phyloP scores from a whole-genome alignment of 2,888 invertebrate genomes.

The Tenthredo mesomela region DNA sequence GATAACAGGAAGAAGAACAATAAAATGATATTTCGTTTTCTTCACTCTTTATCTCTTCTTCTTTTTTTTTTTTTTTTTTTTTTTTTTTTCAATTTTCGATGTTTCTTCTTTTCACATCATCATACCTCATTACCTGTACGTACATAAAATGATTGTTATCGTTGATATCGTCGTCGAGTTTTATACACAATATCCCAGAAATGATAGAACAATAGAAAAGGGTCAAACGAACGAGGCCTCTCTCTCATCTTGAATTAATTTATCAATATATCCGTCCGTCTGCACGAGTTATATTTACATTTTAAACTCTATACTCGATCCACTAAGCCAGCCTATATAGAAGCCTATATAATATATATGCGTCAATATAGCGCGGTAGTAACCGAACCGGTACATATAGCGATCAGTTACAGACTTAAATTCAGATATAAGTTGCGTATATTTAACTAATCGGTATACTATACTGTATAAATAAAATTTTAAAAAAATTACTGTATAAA shows the following conservation, averaged over 20 bases:
- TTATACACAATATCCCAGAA: neutral
- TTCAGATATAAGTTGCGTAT: neutral
- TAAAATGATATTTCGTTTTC: no score
- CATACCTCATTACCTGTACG: neutral
- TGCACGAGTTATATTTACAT: neutral
- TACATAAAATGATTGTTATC: neutral
- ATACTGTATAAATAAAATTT: no score
- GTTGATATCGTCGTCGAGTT: neutral
- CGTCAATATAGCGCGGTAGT: neutral
- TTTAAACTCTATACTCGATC: neutral
- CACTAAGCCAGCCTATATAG: neutral
- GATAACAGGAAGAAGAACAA: no score
- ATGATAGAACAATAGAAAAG: slow-evolving; percentile 32
- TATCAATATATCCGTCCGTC: neutral
- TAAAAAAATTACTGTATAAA: no score
- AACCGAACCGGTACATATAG: neutral
- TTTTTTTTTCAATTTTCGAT: no score
- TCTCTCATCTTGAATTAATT: slow-evolving; percentile 24
- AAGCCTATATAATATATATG: neutral
- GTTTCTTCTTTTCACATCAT: no score
- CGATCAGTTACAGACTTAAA: neutral
- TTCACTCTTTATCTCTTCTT: no score
- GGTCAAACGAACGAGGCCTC: slow-evolving; percentile 30
- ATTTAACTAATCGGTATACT: neutral
- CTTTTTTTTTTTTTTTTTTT: no score